Conservation (phyloP, 2,888 invertebrate species). For the Troilus luridus region DNA sequence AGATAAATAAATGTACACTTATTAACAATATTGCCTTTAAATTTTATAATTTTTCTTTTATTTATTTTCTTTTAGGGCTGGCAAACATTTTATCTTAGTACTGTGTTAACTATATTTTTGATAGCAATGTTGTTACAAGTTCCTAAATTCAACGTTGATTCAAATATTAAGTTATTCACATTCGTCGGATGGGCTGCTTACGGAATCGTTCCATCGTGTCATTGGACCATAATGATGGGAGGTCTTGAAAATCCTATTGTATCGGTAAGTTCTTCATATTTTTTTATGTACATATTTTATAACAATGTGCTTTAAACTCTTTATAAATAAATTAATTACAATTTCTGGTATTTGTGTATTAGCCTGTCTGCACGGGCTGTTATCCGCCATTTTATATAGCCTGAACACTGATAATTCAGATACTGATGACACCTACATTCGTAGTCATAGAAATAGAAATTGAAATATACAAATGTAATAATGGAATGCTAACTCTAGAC, state of each 20-base stretch:
- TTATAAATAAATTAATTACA: neutral
- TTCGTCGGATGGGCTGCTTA: conserved; percentile 91
- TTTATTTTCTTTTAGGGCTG: conserved; percentile 75
- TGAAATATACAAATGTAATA: no score
- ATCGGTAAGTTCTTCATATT: conserved; percentile 72
- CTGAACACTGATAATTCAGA: no score
- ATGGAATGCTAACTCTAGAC: no score
- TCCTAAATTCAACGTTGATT: conserved; percentile 79
- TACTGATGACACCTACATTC: no score
- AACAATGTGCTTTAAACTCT: neutral
- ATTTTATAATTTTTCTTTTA: conserved; percentile 53
- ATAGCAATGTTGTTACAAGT: conserved; percentile 86
- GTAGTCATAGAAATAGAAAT: no score
- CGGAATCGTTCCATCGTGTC: conserved; percentile 90
- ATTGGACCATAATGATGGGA: conserved; percentile 92
- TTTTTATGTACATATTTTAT: neutral
- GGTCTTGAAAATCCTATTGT: conserved; percentile 90
- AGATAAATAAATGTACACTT: neutral
- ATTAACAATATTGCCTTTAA: neutral
- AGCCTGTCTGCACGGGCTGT: no score
- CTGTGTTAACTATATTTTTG: conserved; percentile 85
- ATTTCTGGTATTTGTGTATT: neutral
- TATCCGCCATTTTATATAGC: no score
- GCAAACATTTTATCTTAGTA: conserved; percentile 85
- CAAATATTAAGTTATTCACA: conserved; percentile 81